Percentiles rank a stretch among this genome's conserved stretches.
phyloP scores from a whole-genome alignment of 2,888 invertebrate genomes.

The Pyrocoelia pectoralis region DNA sequence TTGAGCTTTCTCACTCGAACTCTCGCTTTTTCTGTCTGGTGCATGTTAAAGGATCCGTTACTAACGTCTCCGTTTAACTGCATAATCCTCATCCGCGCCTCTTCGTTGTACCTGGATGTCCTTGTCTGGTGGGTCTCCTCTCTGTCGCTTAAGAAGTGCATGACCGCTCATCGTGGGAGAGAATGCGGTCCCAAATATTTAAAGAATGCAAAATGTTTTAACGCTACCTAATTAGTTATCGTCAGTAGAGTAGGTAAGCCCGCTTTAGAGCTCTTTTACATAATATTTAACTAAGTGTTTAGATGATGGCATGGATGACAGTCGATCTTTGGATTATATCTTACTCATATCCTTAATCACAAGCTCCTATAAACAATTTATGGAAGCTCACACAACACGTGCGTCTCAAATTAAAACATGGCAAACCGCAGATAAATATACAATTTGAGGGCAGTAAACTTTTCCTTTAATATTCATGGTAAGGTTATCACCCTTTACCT shows the following conservation, averaged over 20 bases:
- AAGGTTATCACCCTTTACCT: constrained; percentile 29
- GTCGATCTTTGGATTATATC: constrained; percentile 16
- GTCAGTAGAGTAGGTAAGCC: constrained; percentile 9
- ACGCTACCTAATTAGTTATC: constrained; percentile 56
- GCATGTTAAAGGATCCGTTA: constrained; percentile 26
- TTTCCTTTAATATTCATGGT: constrained; percentile 22
- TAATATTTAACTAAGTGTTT: constrained; percentile 13
- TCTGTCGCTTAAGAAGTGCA: constrained; percentile 49
- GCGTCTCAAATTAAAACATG: constrained; percentile 27
- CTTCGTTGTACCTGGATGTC: constrained; percentile 38
- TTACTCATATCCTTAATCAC: constrained; percentile 15
- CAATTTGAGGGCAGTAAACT: constrained; percentile 14
- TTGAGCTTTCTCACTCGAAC: constrained; percentile 35
- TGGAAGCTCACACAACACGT: constrained; percentile 19
- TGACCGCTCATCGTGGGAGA: constrained; percentile 60
- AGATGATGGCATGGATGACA: neutral
- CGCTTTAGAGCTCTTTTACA: neutral
- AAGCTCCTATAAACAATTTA: constrained; percentile 19
- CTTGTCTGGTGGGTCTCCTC: constrained; percentile 38
- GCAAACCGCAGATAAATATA: constrained; percentile 23
- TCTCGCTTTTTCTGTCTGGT: constrained; percentile 34
- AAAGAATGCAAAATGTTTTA: constrained; percentile 59
- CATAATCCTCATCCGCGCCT: constrained; percentile 38
- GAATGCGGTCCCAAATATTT: constrained; percentile 55
- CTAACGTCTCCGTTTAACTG: constrained; percentile 31